Conservation (phyloP, 2,113 vertebrate genomes). For the Gallinago paraguaiae region DNA sequence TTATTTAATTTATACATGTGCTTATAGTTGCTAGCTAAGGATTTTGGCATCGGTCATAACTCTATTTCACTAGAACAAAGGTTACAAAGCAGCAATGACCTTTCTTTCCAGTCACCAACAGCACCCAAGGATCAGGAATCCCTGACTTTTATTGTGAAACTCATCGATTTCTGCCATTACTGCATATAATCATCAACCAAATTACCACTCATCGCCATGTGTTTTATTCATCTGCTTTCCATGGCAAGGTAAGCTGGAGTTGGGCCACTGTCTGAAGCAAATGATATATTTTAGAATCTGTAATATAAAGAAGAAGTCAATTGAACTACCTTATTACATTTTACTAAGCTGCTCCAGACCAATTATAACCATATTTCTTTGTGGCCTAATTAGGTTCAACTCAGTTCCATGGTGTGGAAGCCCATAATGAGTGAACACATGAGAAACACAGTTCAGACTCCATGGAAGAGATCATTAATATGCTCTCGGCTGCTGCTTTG, state of each 20-base stretch:
- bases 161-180: not conserved
- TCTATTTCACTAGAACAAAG: not conserved
- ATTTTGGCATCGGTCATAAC: not conserved
- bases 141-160: not conserved
- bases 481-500: slow-evolving; percentile 13
- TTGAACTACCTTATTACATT: slow-evolving; percentile 27
- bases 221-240: not conserved
- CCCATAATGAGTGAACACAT: not conserved
- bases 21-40: not conserved
- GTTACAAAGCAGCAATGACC: not conserved
- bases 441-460: not conserved
- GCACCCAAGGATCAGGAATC: not conserved
- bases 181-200: not conserved
- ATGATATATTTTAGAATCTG: not conserved
- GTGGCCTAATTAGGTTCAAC: slow-evolving; percentile 52
- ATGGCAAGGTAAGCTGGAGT: not conserved
- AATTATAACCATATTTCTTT: slow-evolving; percentile 60
- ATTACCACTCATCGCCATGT: not conserved
- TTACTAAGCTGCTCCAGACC: slow-evolving; percentile 24
- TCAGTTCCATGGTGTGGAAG: not conserved
- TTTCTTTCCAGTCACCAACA: not conserved
- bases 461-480: slow-evolving; percentile 45
- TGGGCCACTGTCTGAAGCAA: not conserved
- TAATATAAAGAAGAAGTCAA: slow-evolving; percentile 21
- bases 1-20: not conserved